Conservation (phyloP, 2,888 invertebrate species). For the Euphydryas editha region DNA sequence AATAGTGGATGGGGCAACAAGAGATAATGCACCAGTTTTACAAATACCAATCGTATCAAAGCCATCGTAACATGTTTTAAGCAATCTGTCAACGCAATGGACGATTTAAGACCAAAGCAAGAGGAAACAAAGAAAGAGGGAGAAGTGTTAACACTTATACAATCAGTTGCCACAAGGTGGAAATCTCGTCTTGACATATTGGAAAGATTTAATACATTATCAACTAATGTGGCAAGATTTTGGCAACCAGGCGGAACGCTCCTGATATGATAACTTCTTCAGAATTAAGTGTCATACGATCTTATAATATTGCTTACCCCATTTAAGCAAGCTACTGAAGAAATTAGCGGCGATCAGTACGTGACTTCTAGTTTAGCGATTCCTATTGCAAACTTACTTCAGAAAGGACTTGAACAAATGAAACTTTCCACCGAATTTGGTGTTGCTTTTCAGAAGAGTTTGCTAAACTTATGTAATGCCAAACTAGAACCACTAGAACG, state of each 20-base stretch:
- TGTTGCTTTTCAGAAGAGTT: constrained; percentile 29
- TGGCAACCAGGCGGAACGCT: constrained; percentile 25
- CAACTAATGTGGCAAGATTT: constrained; percentile 29
- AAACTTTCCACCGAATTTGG: constrained; percentile 27
- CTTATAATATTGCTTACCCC: constrained; percentile 27
- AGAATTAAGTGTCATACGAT: constrained; percentile 29
- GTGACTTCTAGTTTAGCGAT: constrained; percentile 45
- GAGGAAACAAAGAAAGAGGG: constrained; percentile 44
- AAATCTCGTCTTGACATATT: constrained; percentile 50
- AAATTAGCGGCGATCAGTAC: constrained; percentile 46
- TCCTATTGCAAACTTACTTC: constrained; percentile 29
- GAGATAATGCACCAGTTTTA: constrained; percentile 44
- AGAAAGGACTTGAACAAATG: constrained; percentile 27
- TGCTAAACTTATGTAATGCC: constrained; percentile 29
- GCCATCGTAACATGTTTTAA: constrained; percentile 48
- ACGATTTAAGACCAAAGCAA: constrained; percentile 49
- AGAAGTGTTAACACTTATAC: constrained; percentile 48
- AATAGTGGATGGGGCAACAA: constrained; percentile 48
- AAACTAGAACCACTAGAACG: constrained; percentile 29
- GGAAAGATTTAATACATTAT: constrained; percentile 34
- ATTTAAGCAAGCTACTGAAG: constrained; percentile 45
- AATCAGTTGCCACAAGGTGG: constrained; percentile 50
- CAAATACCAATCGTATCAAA: constrained; percentile 42
- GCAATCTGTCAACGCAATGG: constrained; percentile 51
- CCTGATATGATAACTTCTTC: constrained; percentile 29